Evolutionary conservation across 2,797 vertebrate genomes (phyloP).

Genomic region (Manis crassicaudata): DNA sequence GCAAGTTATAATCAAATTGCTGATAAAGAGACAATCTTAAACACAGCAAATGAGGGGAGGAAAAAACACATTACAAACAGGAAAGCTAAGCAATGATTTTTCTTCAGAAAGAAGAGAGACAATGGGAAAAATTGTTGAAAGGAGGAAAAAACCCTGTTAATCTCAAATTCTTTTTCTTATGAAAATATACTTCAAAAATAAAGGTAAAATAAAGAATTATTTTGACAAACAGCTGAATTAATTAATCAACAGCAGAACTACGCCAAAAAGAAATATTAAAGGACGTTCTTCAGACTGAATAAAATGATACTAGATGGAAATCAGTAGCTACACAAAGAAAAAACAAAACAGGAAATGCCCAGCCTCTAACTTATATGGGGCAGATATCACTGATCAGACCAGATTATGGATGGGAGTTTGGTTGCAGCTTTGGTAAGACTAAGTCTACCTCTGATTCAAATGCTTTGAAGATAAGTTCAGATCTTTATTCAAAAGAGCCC

Average conservation of each 20-base stretch:
- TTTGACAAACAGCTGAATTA: not conserved
- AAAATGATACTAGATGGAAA: not conserved
- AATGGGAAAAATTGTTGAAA: not conserved
- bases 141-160: not conserved
- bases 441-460: not conserved
- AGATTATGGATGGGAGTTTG: not conserved
- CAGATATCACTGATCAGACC: not conserved
- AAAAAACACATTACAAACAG: not conserved
- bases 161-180: not conserved
- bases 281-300: not conserved
- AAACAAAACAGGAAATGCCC: not conserved
- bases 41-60: not conserved
- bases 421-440: not conserved
- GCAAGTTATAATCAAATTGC: not conserved
- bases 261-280: slow-evolving; percentile 32
- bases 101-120: not conserved
- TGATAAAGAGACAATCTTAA: not conserved
- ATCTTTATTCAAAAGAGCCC: not conserved
- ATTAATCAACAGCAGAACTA: not conserved
- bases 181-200: slow-evolving; percentile 17
- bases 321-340: not conserved
- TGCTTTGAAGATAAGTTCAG: not conserved
- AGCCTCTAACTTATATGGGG: not conserved
- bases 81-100: not conserved
- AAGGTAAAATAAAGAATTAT: not conserved